Percentiles rank a stretch among this genome's conserved stretches.
These are phyloP conservation scores for Asbolus verrucosus DNA, from an alignment of 1,140 invertebrate genomes.

Conservation along the genomic window DNA sequence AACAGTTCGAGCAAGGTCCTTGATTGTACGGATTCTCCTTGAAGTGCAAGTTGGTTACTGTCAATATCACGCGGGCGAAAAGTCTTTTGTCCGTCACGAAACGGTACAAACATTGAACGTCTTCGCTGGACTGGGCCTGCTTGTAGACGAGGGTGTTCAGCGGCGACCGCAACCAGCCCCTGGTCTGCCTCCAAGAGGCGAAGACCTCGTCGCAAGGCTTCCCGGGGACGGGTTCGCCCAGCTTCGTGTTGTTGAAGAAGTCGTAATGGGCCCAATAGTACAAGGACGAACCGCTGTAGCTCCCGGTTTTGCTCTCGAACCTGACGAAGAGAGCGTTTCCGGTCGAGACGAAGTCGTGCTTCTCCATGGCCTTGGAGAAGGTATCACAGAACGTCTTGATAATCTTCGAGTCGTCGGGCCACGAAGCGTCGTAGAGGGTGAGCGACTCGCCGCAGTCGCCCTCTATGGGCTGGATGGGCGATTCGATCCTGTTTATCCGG, in stretches of 20 bases:
- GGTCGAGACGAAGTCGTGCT: constrained; percentile 90
- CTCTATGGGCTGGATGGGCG: constrained; percentile 85
- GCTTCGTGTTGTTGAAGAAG: constrained; percentile 90
- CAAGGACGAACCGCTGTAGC: constrained; percentile 86
- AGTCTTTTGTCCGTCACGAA: constrained; percentile 85
- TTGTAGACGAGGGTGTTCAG: constrained; percentile 89
- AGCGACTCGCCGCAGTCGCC: constrained; percentile 90
- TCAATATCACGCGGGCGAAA: constrained; percentile 83
- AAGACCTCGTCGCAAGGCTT: constrained; percentile 89
- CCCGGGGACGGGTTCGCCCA: constrained; percentile 81
- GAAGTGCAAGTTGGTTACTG: constrained; percentile 76
- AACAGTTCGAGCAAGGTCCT: constrained; percentile 83
- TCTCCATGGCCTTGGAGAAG: constrained; percentile 90
- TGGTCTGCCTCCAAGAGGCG: constrained; percentile 79
- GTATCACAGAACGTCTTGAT: constrained; percentile 95
- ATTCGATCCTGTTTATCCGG: constrained; percentile 88
- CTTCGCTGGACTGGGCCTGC: constrained; percentile 72
- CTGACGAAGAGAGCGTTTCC: constrained; percentile 86
- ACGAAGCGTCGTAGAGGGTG: constrained; percentile 86
- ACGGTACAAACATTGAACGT: constrained; percentile 83
- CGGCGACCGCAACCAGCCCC: constrained; percentile 81
- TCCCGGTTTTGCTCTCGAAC: constrained; percentile 92
- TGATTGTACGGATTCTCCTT: constrained; percentile 83
- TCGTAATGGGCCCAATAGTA: constrained; percentile 95
- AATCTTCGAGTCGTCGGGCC: constrained; percentile 86